These are phyloP conservation scores for Synanthedon tipuliformis DNA, from an alignment of 2,888 invertebrate species.

Conservation along the genomic window DNA sequence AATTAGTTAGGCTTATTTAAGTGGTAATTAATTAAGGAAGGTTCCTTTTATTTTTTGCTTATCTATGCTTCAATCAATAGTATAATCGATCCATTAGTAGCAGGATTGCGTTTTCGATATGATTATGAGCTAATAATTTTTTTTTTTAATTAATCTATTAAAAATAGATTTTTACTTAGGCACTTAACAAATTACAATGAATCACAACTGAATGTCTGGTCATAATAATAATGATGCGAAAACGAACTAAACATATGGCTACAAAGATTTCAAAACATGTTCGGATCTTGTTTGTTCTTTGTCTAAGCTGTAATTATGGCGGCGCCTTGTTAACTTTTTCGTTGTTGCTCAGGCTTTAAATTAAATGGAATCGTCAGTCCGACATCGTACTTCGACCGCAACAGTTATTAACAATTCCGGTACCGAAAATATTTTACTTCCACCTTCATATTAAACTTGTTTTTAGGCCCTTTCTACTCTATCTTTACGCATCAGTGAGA, in stretches of 20 bases:
- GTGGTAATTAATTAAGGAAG: too few relatives aligned
- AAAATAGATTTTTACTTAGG: too few relatives aligned
- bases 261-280: conserved; percentile 36
- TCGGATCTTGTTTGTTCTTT: conserved; percentile 57
- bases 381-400: conserved; percentile 42
- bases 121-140: too few relatives aligned
- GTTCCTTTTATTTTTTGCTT: too few relatives aligned
- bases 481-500: conserved; percentile 26
- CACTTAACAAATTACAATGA: too few relatives aligned
- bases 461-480: conserved; percentile 43
- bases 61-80: too few relatives aligned
- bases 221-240: conserved; percentile 22
- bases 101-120: too few relatives aligned
- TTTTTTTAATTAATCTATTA: too few relatives aligned
- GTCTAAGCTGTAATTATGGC: conserved; percentile 59
- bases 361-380: conserved; percentile 60
- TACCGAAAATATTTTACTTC: conserved; percentile 66
- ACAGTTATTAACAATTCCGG: conserved; percentile 66
- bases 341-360: conserved; percentile 55
- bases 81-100: too few relatives aligned
- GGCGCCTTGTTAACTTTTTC: conserved; percentile 57
- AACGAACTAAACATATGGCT: conserved; percentile 45
- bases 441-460: conserved; percentile 66
- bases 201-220: neutral
- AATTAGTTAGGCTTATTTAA: too few relatives aligned